Evolutionary conservation across 2,113 vertebrate species (phyloP).

Genomic region (Dasyprocta punctata): DNA sequence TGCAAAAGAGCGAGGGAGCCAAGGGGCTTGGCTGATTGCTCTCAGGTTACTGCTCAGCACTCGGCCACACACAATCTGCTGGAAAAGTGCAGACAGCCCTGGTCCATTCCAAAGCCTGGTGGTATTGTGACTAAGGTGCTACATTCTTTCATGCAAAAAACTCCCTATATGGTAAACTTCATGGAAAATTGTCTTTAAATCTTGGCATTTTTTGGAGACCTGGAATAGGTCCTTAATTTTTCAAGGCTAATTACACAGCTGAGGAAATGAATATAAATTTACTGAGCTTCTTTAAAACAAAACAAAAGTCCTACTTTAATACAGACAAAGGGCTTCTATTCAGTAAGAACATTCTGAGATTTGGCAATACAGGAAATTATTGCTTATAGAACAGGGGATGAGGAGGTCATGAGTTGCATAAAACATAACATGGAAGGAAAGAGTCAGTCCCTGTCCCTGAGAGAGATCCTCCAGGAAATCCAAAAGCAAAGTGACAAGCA

Average conservation of each 20-base stretch:
- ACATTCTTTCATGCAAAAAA: not conserved
- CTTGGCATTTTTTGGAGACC: not conserved
- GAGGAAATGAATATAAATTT: not conserved
- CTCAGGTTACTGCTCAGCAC: constrained; percentile 69
- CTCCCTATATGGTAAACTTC: not conserved
- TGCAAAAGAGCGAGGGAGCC: constrained; percentile 52
- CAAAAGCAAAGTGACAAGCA: too few relatives aligned
- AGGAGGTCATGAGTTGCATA: not conserved
- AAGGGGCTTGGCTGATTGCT: constrained; percentile 82
- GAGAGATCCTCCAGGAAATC: not conserved
- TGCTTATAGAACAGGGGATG: not conserved
- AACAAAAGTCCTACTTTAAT: not conserved
- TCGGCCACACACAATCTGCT: not conserved
- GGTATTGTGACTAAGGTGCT: not conserved
- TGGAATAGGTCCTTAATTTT: not conserved
- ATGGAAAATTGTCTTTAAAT: constrained; percentile 46
- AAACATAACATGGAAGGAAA: not conserved
- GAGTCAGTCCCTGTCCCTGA: not conserved
- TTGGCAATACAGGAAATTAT: fast-evolving
- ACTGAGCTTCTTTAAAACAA: not conserved
- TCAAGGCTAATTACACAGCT: constrained; percentile 26
- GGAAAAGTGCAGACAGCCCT: not conserved
- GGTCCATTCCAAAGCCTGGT: not conserved
- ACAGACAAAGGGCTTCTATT: not conserved
- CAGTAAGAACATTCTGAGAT: not conserved